Conservation (phyloP, 2,113 vertebrate species). For the Coptodon bakossiorum region DNA sequence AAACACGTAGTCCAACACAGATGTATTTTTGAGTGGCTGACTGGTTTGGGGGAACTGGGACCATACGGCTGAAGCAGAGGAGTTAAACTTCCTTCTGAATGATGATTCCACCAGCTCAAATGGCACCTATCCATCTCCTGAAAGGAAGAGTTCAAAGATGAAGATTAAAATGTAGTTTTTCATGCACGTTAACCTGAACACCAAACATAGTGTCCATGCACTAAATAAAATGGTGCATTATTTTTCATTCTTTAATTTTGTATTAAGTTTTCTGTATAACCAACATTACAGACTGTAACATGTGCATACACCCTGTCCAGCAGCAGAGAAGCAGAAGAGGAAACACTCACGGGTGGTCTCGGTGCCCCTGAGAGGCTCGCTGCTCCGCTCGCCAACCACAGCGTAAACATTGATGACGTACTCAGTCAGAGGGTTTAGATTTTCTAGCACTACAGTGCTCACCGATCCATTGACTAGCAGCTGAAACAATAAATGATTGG, state of each 20-base stretch:
- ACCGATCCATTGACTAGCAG: conserved; percentile 79
- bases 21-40: not conserved
- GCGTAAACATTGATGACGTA: conserved; percentile 83
- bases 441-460: conserved; percentile 75
- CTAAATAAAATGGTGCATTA: not conserved
- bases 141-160: not conserved
- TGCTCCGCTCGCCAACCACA: conserved; percentile 77
- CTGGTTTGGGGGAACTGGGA: not conserved
- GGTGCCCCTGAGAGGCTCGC: conserved; percentile 83
- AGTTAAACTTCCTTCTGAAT: not conserved
- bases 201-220: not conserved
- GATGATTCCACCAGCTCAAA: accelerated
- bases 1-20: not conserved
- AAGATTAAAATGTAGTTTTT: not conserved
- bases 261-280: not conserved
- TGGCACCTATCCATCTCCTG: not conserved
- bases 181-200: not conserved
- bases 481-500: conserved; percentile 42
- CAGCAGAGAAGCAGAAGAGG: not conserved
- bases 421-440: conserved; percentile 81
- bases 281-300: not conserved
- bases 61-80: not conserved
- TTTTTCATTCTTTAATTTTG: not conserved
- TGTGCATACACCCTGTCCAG: not conserved
- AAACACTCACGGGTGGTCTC: conserved; percentile 87